phyloP scores from a whole-genome alignment of 2,113 vertebrate species.

The Aramus guarauna region DNA sequence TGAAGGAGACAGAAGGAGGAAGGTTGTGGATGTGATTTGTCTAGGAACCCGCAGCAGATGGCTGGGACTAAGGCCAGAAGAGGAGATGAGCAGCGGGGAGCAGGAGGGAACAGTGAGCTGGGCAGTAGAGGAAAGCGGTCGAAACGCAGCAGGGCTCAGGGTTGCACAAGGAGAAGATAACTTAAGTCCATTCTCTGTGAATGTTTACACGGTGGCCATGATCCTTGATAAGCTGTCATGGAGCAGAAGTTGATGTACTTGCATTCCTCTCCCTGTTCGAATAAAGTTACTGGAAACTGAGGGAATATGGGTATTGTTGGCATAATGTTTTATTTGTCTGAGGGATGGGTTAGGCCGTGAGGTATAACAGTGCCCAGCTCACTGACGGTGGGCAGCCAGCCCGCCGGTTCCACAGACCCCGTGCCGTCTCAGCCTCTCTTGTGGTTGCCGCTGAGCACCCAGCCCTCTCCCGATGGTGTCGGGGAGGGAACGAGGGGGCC shows the following conservation, averaged over 20 bases:
- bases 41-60: neutral
- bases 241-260: neutral
- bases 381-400: neutral
- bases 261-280: neutral
- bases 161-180: neutral
- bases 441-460: fast-evolving
- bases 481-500: neutral
- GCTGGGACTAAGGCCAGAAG: neutral
- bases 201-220: neutral
- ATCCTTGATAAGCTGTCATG: neutral
- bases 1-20: neutral
- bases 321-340: neutral
- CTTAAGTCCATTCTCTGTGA: neutral
- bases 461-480: neutral
- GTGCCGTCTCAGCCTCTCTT: neutral
- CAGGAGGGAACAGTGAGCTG: neutral
- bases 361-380: neutral
- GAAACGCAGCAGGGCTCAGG: neutral
- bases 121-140: neutral
- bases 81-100: neutral
- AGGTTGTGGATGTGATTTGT: neutral
- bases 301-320: neutral
- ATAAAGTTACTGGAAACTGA: neutral
- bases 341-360: neutral
- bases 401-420: fast-evolving